Evolutionary conservation across 2,113 vertebrate genomes (phyloP).

Genomic region (Cnemophilus loriae): DNA sequence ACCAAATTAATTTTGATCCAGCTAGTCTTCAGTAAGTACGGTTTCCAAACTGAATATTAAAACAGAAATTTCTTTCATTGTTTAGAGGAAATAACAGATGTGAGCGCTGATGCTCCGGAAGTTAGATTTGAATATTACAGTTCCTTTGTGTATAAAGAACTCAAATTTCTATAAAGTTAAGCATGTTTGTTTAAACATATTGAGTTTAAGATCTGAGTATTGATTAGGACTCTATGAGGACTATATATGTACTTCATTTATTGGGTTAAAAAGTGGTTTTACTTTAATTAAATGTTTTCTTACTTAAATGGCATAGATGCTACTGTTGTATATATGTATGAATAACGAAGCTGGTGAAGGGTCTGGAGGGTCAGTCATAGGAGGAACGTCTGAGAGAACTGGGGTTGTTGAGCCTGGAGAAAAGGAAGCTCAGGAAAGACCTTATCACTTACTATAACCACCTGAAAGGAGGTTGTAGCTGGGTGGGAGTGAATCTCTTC

Average conservation of each 20-base stretch:
- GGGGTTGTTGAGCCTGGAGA: not conserved
- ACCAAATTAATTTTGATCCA: not conserved
- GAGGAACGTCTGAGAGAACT: not conserved
- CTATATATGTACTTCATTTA: not conserved
- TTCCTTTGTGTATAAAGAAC: not conserved
- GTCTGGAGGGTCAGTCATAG: not conserved
- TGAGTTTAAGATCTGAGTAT: not conserved
- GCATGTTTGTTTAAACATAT: not conserved
- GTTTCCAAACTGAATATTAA: not conserved
- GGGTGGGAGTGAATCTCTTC: rapidly evolving
- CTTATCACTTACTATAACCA: rapidly evolving
- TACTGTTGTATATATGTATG: not conserved
- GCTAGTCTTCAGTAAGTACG: not conserved
- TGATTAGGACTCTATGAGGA: not conserved
- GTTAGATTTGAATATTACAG: not conserved
- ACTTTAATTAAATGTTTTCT: not conserved
- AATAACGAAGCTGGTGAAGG: rapidly evolving
- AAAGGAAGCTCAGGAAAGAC: not conserved
- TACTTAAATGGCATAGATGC: not conserved
- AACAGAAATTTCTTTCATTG: not conserved
- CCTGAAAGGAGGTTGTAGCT: not conserved
- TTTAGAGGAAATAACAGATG: not conserved
- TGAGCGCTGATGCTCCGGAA: not conserved
- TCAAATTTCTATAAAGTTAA: not conserved
- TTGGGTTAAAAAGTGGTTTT: not conserved